A percentile compares a stretch with the other conserved stretches of the same genome.
phyloP scores from a whole-genome alignment of 1,140 invertebrate species.

The Aphelinus atriplicis region DNA sequence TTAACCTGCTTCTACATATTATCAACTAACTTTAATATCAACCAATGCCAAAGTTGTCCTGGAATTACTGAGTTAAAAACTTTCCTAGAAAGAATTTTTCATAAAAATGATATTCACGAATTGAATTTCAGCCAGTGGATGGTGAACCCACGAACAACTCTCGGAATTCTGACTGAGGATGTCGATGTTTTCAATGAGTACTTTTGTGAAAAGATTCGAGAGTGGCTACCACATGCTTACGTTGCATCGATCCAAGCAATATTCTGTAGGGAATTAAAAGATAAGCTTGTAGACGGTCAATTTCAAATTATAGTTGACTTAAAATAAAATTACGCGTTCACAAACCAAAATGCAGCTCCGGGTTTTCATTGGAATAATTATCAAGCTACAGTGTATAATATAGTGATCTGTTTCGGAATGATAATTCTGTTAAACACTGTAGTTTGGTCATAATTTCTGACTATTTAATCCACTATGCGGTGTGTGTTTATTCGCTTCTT shows the following conservation, averaged over 20 bases:
- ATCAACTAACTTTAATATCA: too few species aligned
- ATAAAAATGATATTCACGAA: not conserved
- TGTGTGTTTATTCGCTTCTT: slow-evolving; percentile 24
- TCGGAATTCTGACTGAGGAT: not conserved
- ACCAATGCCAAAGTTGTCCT: too few species aligned
- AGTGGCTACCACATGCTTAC: not conserved
- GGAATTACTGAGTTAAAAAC: not conserved
- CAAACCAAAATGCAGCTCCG: not conserved
- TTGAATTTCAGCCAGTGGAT: not conserved
- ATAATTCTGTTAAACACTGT: not conserved
- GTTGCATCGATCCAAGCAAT: not conserved
- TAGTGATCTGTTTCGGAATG: slow-evolving; percentile 22
- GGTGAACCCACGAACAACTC: not conserved
- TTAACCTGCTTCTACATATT: too few species aligned
- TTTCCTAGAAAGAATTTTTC: not conserved
- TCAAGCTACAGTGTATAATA: slow-evolving; percentile 33
- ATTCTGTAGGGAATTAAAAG: not conserved
- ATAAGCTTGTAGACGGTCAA: not conserved
- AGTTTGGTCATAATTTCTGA: slow-evolving; percentile 29
- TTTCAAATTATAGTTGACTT: not conserved
- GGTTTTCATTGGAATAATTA: slow-evolving; percentile 33
- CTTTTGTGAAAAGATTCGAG: not conserved
- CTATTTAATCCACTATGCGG: slow-evolving; percentile 8
- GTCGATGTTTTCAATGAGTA: not conserved
- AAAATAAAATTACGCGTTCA: not conserved